A percentile compares a stretch with the other conserved stretches of the same genome.
Conservation (phyloP, 2,797 vertebrate species). For the Mastacembelus armatus region DNA sequence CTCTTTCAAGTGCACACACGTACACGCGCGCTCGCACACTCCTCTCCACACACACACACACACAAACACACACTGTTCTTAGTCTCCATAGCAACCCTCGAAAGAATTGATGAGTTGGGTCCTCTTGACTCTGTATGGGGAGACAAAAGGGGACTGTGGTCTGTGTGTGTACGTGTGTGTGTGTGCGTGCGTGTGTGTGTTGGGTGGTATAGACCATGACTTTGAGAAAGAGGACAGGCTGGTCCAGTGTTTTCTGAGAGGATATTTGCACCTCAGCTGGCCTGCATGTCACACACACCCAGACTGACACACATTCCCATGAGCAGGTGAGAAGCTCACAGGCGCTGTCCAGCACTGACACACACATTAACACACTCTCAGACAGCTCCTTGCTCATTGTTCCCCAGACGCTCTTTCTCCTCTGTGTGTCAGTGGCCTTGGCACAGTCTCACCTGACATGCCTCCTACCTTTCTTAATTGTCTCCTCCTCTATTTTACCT, state of each 20-base stretch:
- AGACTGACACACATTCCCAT: conserved; percentile 34
- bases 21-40: conserved; percentile 7
- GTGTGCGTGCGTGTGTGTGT: conserved; percentile 9
- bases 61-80: conserved; percentile 33
- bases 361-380: conserved; percentile 35
- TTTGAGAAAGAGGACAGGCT: conserved; percentile 64
- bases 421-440: conserved; percentile 39
- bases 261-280: conserved; percentile 65
- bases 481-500: background rate
- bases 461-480: background rate
- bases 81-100: conserved; percentile 82
- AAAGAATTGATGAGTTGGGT: conserved; percentile 79
- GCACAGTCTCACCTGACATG: conserved; percentile 25
- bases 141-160: conserved; percentile 34
- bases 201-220: conserved; percentile 58
- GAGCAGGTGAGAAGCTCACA: conserved; percentile 32
- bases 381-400: conserved; percentile 3
- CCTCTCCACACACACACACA: conserved; percentile 16
- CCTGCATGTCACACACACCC: conserved; percentile 29
- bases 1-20: conserved; percentile 24
- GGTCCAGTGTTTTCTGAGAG: conserved; percentile 48
- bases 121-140: conserved; percentile 67
- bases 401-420: conserved; percentile 41
- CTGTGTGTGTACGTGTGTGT: conserved; percentile 22
- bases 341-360: conserved; percentile 17